Base-by-base conservation (phyloP, 2,888 invertebrate genomes). In the Alloplasta piceator region DNA sequence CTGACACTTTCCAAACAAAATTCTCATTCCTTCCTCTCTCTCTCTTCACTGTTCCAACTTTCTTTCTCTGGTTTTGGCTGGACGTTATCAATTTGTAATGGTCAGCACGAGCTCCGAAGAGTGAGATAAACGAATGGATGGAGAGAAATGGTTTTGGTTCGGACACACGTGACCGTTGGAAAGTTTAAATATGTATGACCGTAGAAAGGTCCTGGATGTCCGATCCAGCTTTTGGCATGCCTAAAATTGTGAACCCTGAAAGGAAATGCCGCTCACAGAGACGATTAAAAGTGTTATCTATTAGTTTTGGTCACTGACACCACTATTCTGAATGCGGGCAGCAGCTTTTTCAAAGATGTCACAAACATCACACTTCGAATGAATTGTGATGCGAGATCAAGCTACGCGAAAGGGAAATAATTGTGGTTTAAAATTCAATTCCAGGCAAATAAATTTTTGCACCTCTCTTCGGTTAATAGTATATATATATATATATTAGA, bases 71-170 rank as follows among this genome's bases (percentile, higher is more conserved):
- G 36, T 12, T 26, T 1, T 52, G 63, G 2, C 14, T 46, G 60
- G 58, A 56, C 64, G 68, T 74, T 79, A 74, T 79, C 74, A 70
- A 74, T 74, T 74, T 70, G 64, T 46, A 64, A 74, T 64, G 38
- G 74, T 67, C 78, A 68, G 63, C 63, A 36, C 26, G 14, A 26
- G 41, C 39, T 52, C 38, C 41, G 16, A 26, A 48, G 52, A 55
- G 26, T 26, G n/a, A 68, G 5, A 68, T n/a, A 9, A 14, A n/a
- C 14, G 7, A 5, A 39, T 12, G 4, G 41, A 58, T 14, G 43
- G 16, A 68, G 10, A 52, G 14, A 52, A 14, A 14, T 6, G 16
- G 12, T 39, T 43, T 46, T 56, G 68, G 52, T 68, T 36, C 61
- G 36, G 46, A 56, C 38, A 12, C 48, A 56, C 68, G 56, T 52